Evolutionary conservation across 2,113 vertebrate species (phyloP).

Genomic region (Lampris megalopsis): DNA sequence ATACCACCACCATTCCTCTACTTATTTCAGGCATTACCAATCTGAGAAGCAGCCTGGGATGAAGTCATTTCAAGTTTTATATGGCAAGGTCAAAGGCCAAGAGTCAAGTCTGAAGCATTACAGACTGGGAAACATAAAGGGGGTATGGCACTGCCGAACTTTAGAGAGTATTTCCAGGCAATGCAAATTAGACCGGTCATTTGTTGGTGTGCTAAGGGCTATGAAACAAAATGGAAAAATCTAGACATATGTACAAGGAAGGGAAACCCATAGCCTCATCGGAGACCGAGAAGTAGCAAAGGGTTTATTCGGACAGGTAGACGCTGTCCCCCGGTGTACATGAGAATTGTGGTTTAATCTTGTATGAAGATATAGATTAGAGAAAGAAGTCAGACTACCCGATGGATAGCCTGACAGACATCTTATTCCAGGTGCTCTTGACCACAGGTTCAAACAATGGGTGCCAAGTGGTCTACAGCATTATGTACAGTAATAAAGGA

Average conservation of each 20-base stretch:
- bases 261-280: background rate
- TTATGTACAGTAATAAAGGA: too few relatives aligned
- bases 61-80: background rate
- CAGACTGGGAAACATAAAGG: background rate
- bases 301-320: background rate
- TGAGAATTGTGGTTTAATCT: too few relatives aligned
- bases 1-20: background rate
- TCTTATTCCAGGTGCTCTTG: background rate
- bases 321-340: background rate
- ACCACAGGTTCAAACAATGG: slow-evolving; percentile 2
- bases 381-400: too few relatives aligned
- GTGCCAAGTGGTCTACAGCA: background rate
- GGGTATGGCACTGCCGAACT: too few relatives aligned
- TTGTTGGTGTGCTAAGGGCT: background rate
- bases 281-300: background rate
- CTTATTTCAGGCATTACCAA: background rate
- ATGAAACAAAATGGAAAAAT: background rate
- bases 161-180: background rate
- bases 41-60: background rate
- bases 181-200: background rate
- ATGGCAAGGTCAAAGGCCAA: background rate
- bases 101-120: background rate
- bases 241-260: background rate
- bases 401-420: background rate
- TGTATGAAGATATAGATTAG: too few relatives aligned